Evolutionary conservation across 2,888 invertebrate genomes (phyloP).

Genomic region (Molorchus minor): DNA sequence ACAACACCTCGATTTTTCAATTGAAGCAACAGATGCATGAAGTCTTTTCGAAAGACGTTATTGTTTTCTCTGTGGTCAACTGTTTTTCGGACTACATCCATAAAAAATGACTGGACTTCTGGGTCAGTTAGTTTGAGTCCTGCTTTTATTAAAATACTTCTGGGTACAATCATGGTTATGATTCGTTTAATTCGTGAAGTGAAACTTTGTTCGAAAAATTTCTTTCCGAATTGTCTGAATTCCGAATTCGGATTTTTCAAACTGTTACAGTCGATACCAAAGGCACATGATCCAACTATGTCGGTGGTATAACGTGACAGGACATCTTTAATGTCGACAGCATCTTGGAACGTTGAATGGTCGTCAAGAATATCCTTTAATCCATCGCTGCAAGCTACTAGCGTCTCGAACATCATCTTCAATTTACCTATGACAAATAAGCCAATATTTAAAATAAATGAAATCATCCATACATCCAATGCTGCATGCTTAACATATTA

Average conservation of each 20-base stretch:
- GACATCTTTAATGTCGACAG: conserved; percentile 58
- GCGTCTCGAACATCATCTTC: conserved; percentile 70
- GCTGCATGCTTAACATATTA: no score
- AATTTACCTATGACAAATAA: conserved; percentile 67
- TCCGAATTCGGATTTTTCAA: conserved; percentile 65
- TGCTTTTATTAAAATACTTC: neutral
- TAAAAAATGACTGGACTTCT: conserved; percentile 60
- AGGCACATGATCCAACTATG: conserved; percentile 68
- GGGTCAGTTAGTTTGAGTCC: neutral
- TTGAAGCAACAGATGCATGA: conserved; percentile 64
- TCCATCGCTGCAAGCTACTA: conserved; percentile 63
- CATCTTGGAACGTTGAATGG: conserved; percentile 26
- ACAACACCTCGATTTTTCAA: conserved; percentile 53
- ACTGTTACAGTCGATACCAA: conserved; percentile 68
- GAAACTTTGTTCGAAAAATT: conserved; percentile 24
- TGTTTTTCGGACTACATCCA: conserved; percentile 57
- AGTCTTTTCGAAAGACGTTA: conserved; percentile 62
- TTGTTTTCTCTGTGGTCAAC: conserved; percentile 51
- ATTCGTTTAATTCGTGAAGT: neutral
- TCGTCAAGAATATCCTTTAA: conserved; percentile 34
- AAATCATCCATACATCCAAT: no score
- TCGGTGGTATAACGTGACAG: conserved; percentile 68
- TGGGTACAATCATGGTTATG: neutral
- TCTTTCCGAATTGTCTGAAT: conserved; percentile 55
- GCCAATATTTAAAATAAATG: neutral